Base-by-base conservation (phyloP, 2,888 invertebrate species). In the Sarcophaga variegata region DNA sequence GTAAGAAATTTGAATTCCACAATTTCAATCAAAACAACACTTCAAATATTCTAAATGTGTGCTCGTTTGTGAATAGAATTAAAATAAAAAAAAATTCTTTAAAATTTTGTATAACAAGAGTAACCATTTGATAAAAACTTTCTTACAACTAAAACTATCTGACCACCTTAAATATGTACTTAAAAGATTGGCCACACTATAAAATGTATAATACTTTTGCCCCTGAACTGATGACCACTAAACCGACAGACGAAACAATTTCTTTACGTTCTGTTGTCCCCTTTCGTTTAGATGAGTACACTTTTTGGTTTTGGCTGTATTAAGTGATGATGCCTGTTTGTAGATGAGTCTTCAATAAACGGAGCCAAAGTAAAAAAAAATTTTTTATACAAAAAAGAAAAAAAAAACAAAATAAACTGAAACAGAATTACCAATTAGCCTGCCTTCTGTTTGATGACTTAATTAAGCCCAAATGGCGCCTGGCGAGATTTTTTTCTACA, bases 371-470 rank as follows among this genome's bases (percentile, higher is more conserved):
- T 80, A 64, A 78, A 79, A 84, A 47, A 49, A 78, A 78, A 81
- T 69, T 49, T 72, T 78, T 84, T 81, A 70, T 70, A 83, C 27
- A 37, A 67, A 20, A 72, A 79, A 45, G 62, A 14, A 62, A 83
- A 86, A 81, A 86, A 83, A 49, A 67, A 77, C 60, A 81, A 86
- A 81, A 86, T 76, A 80, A 74, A 6, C 37, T 49, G 17, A 54
- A 17, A 91, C 93, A 93, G 92, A 91, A 93, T 92, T 92, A 91
- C 92, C 93, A 93, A 93, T 93, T 93, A 93, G 93, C 92, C 92
- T 92, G 92, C 93, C 93, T 93, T 92, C 93, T 93, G 92, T 92
- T 93, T 93, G 93, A 93, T 93, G 93, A 93, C 93, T 93, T 93
- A 93, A 93, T 93, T 93, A 93, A 93, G 93, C 90, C 93, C 91